Evolutionary conservation across 2,113 vertebrate species (phyloP).

Genomic region (Petroica traversi): DNA sequence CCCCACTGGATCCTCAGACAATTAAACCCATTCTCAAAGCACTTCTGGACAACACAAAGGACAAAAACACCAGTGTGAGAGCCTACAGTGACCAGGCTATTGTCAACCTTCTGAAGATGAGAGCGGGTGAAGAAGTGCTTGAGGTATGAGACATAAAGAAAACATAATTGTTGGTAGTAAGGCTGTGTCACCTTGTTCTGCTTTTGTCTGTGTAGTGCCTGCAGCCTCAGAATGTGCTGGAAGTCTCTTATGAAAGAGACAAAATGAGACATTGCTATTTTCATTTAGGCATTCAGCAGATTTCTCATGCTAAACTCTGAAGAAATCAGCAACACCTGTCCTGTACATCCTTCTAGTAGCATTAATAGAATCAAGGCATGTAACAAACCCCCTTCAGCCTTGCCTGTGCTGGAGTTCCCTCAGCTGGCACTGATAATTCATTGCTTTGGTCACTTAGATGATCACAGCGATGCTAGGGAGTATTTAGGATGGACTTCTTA

Average conservation of each 20-base stretch:
- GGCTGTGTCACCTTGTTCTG: neutral
- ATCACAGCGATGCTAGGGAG: neutral
- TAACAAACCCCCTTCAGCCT: neutral
- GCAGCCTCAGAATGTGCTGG: neutral
- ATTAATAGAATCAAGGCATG: neutral
- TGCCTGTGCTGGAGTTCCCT: neutral
- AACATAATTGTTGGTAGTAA: rapidly evolving
- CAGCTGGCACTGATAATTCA: neutral
- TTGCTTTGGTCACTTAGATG: neutral
- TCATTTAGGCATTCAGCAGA: neutral
- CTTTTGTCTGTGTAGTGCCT: neutral
- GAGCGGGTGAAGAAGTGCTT: conserved; percentile 85
- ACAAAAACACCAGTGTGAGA: conserved; percentile 95
- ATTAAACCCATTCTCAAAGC: conserved; percentile 94
- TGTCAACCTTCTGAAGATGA: conserved; percentile 88
- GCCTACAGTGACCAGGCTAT: conserved; percentile 96
- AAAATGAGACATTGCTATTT: neutral
- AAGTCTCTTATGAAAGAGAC: neutral
- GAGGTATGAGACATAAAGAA: conserved; percentile 78
- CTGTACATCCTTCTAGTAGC: neutral
- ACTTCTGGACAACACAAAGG: conserved; percentile 97
- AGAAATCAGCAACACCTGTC: neutral
- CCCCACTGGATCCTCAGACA: conserved; percentile 81
- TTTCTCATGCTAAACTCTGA: neutral
- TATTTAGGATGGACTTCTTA: neutral